Conservation (phyloP, 2,113 vertebrate genomes). For the Cyanistes caeruleus region DNA sequence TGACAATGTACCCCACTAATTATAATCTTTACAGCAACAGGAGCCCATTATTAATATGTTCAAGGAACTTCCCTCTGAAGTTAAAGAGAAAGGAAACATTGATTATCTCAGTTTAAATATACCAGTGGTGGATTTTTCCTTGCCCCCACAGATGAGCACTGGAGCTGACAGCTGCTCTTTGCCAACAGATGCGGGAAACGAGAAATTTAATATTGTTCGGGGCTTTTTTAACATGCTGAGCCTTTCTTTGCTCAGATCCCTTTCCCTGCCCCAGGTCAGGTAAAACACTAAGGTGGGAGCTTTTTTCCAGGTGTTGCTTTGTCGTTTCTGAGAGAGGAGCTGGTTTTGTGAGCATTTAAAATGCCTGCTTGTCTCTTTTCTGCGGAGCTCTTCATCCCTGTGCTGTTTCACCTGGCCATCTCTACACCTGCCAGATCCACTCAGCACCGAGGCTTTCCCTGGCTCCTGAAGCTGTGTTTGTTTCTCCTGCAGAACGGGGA, state of each 20-base stretch:
- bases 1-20: background rate
- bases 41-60: background rate
- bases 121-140: background rate
- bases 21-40: background rate
- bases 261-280: conserved; percentile 47
- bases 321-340: background rate
- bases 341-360: background rate
- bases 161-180: background rate
- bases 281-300: conserved; percentile 65
- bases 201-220: background rate
- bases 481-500: conserved; percentile 71
- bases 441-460: background rate
- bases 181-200: background rate
- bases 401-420: background rate
- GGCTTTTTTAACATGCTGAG: background rate
- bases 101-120: background rate
- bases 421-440: fast-evolving
- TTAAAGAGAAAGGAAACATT: background rate
- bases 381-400: background rate
- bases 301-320: background rate
- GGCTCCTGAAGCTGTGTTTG: background rate
- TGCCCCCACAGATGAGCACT: background rate
- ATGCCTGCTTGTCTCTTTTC: background rate
- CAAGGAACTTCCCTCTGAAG: background rate
- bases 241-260: conserved; percentile 35